Base-by-base conservation (phyloP, 30 jellyfish, hydroid and myxozoan species). In the Aurelia sp. region DNA sequence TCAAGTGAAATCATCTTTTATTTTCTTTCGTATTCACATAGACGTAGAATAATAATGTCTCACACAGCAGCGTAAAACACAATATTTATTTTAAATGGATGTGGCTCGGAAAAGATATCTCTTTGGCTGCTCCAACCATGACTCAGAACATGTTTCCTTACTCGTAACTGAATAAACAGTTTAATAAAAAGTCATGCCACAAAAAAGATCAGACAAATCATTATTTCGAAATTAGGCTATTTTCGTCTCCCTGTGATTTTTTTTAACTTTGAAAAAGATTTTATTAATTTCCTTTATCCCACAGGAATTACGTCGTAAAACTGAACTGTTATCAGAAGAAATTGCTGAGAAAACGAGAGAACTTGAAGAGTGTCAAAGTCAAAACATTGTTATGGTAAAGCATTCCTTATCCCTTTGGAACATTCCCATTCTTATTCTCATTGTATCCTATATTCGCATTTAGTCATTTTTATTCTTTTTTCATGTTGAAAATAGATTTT, bases 281-380 rank as follows among this genome's bases (percentile, higher is more conserved):
- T 44, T 44, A 44, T 44, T 44, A 16, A 2, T 44, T 44, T 44
- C 8, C 50, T 44, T 44, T 13, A 6, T 44, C 60, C 16, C 37
- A 10, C 31, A 67, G 83, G 91, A 67, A 10, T 33, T 67, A 10
- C 91, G 66, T 12, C 63, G 76, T 21, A 22, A 57, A 41, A 44
- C 71, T 23, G 85, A 37, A 3, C 12, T 35, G 8, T 37, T 60
- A 3, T 27, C 79, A 30, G 71, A 82, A 50, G 69, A 69, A 63
- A 18, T 55, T 18, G 62, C 78, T 59, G 78, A 52, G 41, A 78
- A 78, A 21, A 64, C 77, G 10, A 37, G 51, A 47, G 71, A 78
- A 63, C 40, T 63, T 21, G 79, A 64, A 66, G 78, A 61, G 27
- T 3, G n/a, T 3, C 47, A 15, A 23, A 47, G 35, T 7, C 51